Conservation (phyloP, 2,797 vertebrate species). For the Tauraco hartlaubi region DNA sequence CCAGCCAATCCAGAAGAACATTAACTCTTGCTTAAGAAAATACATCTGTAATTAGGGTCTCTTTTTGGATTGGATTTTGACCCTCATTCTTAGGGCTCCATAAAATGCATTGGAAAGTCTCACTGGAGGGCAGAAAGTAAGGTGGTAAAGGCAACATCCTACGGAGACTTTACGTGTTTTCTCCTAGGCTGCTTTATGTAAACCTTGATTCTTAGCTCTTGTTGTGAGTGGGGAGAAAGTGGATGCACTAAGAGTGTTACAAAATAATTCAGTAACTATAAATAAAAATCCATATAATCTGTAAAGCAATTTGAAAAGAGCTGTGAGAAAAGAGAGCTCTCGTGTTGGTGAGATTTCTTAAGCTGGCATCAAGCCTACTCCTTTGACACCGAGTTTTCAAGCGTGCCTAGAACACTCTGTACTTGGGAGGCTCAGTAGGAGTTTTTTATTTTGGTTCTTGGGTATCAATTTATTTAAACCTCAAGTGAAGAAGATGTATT, state of each 20-base stretch:
- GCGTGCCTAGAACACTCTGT: background rate
- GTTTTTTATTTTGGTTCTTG: background rate
- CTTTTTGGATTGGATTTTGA: background rate
- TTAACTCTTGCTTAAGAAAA: background rate
- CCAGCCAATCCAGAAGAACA: background rate
- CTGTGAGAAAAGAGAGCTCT: conserved; percentile 5
- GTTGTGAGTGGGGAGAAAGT: background rate
- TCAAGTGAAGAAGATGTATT: background rate
- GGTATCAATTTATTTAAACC: background rate
- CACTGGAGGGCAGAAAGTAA: background rate
- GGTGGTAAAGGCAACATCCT: background rate
- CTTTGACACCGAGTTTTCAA: conserved; percentile 10
- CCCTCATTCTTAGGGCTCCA: background rate
- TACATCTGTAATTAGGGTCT: background rate
- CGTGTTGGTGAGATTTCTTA: background rate
- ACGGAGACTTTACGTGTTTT: background rate
- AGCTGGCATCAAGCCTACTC: conserved; percentile 35
- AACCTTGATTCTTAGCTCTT: background rate
- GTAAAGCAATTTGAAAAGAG: background rate
- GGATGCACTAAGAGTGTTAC: background rate
- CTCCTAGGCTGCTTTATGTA: background rate
- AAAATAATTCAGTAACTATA: conserved; percentile 22
- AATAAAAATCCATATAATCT: conserved; percentile 18
- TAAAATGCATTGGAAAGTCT: background rate
- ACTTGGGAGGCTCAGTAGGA: background rate